phyloP scores from a whole-genome alignment of 2,113 vertebrate genomes.

The Sorex araneus region DNA sequence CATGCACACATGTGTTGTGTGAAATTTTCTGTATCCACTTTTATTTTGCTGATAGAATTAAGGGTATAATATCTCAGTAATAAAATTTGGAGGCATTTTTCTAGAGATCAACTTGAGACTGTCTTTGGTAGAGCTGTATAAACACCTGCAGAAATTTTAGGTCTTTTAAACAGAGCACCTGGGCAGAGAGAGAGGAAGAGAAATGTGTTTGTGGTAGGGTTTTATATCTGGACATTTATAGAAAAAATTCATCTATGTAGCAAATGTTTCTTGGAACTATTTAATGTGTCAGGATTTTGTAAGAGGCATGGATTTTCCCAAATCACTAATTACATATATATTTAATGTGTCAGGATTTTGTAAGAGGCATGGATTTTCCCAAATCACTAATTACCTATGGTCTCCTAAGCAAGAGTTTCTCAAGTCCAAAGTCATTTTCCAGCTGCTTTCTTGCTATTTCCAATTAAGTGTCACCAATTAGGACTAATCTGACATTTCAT shows the following conservation, averaged over 20 bases:
- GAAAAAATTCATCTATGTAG: background rate
- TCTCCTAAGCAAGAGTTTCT: background rate
- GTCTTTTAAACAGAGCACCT: background rate
- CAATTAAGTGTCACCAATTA: background rate
- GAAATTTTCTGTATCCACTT: background rate
- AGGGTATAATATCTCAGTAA: conserved; percentile 9
- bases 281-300: background rate
- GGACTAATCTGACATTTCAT: background rate
- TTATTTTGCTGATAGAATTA: conserved; percentile 51
- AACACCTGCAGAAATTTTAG: conserved; percentile 3
- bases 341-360: background rate
- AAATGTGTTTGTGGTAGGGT: background rate
- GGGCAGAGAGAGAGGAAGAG: background rate
- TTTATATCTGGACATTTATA: background rate
- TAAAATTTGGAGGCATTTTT: background rate
- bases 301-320: background rate
- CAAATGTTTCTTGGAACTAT: background rate
- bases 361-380: background rate
- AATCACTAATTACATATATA: background rate
- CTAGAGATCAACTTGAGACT: background rate
- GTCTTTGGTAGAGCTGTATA: background rate
- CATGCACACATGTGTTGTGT: background rate
- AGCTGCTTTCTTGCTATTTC: conserved; percentile 8
- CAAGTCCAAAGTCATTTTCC: background rate
- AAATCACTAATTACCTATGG: background rate